Conservation (phyloP, 2,113 vertebrate species). For the human region DNA sequence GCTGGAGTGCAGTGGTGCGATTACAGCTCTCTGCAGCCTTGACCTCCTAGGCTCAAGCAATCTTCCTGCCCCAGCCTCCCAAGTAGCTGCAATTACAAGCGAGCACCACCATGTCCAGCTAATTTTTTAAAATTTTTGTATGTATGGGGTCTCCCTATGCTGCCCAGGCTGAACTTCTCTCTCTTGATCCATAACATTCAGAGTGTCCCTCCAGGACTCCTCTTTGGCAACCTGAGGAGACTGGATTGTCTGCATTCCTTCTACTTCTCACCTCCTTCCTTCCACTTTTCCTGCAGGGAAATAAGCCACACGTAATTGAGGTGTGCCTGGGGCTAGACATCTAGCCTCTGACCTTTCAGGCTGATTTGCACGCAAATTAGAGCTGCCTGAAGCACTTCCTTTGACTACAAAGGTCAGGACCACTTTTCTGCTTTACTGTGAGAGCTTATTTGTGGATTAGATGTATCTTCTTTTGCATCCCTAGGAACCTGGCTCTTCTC, state of each 20-base stretch:
- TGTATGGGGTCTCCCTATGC: no score
- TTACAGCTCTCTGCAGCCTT: no score
- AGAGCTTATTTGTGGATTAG: conserved; percentile 16
- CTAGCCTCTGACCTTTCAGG: neutral
- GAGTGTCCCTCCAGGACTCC: neutral
- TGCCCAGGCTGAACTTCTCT: neutral
- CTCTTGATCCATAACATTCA: neutral
- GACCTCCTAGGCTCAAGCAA: no score
- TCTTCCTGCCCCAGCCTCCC: no score
- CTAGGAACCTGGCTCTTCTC: neutral
- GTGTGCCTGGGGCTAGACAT: neutral
- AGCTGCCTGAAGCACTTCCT: neutral
- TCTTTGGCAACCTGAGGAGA: neutral
- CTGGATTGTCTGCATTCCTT: neutral
- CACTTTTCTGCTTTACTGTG: neutral
- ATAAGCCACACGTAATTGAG: neutral
- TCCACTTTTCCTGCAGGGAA: neutral
- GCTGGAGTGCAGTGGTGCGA: no score
- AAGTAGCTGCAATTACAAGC: no score
- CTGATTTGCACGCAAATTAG: neutral
- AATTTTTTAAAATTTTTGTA: no score
- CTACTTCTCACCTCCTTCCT: neutral
- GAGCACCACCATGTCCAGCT: no score
- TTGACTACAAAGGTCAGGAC: neutral
- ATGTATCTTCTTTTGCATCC: neutral